phyloP scores from a whole-genome alignment of 1,140 invertebrate species.

The Solenopsis invicta region DNA sequence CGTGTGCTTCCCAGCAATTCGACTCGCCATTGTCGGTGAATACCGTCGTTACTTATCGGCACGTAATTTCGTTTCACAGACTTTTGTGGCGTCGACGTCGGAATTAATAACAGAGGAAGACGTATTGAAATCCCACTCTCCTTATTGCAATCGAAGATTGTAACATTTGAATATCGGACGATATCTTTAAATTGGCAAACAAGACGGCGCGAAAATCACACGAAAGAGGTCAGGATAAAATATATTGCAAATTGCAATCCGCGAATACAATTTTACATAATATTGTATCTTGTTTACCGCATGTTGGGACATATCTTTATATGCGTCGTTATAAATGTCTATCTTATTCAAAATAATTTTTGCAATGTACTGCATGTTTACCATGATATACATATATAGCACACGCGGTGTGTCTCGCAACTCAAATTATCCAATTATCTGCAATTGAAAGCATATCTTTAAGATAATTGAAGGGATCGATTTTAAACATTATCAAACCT shows the following conservation, averaged over 20 bases:
- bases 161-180: not conserved
- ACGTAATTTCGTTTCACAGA: conserved; percentile 72
- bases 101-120: not conserved
- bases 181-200: not conserved
- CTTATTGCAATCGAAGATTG: not conserved
- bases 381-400: not conserved
- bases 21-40: conserved; percentile 81
- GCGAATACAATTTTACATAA: conserved; percentile 14
- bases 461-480: conserved; percentile 15
- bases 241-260: not conserved
- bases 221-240: conserved; percentile 4
- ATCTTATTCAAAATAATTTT: conserved; percentile 26
- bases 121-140: not conserved
- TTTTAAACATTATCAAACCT: conserved; percentile 25
- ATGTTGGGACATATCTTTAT: not conserved
- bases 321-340: not conserved
- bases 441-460: conserved; percentile 5
- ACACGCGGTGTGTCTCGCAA: not conserved
- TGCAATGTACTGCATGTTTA: not conserved
- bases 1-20: conserved; percentile 75
- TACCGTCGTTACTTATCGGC: conserved; percentile 82
- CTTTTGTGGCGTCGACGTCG: conserved; percentile 63
- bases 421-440: conserved; percentile 47
- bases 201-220: not conserved
- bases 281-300: not conserved